These are phyloP conservation scores for Pseudoatta argentina DNA, from an alignment of 1,140 invertebrate species.

Conservation along the genomic window DNA sequence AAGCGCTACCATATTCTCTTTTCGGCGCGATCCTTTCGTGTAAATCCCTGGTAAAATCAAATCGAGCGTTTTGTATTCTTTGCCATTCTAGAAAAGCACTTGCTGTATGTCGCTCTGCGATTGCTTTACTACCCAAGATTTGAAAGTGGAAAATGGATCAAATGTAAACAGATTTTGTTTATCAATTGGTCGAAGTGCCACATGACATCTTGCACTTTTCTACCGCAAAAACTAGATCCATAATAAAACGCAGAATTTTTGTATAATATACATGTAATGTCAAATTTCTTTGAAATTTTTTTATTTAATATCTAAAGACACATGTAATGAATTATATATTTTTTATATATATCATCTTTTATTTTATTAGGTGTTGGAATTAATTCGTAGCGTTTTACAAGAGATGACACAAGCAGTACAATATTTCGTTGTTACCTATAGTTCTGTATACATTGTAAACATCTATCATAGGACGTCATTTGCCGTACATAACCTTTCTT, in stretches of 20 bases:
- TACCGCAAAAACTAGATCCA: background rate
- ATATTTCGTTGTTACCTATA: no score
- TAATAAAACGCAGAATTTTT: background rate
- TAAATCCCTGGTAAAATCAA: conserved; percentile 37
- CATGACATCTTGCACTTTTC: background rate
- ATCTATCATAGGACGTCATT: no score
- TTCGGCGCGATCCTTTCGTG: conserved; percentile 24
- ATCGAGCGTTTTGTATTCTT: conserved; percentile 37
- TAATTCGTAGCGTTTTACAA: no score
- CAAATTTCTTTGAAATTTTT: background rate
- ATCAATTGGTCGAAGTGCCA: background rate
- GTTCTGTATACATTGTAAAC: no score
- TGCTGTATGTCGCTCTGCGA: background rate
- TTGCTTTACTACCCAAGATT: background rate
- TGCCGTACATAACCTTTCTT: no score
- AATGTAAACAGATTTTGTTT: background rate
- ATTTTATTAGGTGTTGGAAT: no score
- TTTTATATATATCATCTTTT: no score
- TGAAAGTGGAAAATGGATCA: background rate
- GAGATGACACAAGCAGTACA: no score
- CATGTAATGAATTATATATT: background rate
- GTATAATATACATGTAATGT: background rate
- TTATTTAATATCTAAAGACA: background rate
- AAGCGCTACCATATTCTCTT: conserved; percentile 42
- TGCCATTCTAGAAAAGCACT: conserved; percentile 2